phyloP scores from a whole-genome alignment of 2,888 invertebrate genomes.

The Arge pagana region DNA sequence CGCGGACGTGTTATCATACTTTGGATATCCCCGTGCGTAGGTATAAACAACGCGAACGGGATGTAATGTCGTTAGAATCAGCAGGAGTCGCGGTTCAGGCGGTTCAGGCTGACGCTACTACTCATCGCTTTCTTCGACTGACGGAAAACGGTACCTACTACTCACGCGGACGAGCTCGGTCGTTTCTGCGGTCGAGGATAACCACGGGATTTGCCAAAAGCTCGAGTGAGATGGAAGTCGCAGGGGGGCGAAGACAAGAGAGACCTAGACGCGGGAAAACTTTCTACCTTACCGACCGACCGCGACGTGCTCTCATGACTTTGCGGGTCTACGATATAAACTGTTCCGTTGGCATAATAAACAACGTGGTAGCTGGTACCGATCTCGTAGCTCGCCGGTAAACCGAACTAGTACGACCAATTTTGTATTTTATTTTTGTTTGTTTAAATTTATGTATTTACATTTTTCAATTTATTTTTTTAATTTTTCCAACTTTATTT shows the following conservation, averaged over 20 bases:
- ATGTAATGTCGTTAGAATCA: constrained; percentile 4
- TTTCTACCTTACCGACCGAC: constrained; percentile 9
- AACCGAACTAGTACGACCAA: too few relatives aligned
- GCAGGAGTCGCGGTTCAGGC: background rate
- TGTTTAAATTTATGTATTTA: too few relatives aligned
- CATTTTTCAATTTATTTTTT: too few relatives aligned
- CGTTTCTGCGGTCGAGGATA: too few relatives aligned
- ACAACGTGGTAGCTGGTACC: background rate
- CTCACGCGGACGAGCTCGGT: background rate
- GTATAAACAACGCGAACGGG: constrained; percentile 8
- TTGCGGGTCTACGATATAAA: constrained; percentile 4
- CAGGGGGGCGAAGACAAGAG: background rate
- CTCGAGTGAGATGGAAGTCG: background rate
- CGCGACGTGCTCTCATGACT: constrained; percentile 1
- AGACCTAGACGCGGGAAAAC: background rate
- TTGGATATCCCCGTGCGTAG: background rate
- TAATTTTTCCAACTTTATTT: too few relatives aligned
- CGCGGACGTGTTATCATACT: constrained; percentile 3
- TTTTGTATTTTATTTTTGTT: too few relatives aligned
- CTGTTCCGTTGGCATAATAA: constrained; percentile 12
- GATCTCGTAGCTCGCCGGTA: constrained; percentile 1
- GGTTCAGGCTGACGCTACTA: background rate
- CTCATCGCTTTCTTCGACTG: background rate
- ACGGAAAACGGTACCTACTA: background rate
- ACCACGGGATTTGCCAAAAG: too few relatives aligned